A percentile compares a stretch with the other conserved stretches of the same genome.
Conservation (phyloP, 2,113 vertebrate species). For the Mustelus asterias region DNA sequence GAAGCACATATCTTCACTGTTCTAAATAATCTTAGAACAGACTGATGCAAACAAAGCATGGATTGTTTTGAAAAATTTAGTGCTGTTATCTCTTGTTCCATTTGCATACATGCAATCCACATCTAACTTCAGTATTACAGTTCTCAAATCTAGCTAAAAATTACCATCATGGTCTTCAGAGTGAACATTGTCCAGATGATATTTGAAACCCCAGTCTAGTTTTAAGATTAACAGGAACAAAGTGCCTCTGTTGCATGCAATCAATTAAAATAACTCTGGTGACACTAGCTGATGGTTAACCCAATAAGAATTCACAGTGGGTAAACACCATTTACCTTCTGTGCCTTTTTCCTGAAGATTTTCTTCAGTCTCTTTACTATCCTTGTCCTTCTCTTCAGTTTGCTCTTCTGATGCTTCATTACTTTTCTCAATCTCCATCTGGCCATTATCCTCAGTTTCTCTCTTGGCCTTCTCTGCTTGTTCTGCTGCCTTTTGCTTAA, state of each 20-base stretch:
- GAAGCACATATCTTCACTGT: neutral
- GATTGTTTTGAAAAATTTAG: neutral
- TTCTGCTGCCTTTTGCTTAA: slow-evolving; percentile 59
- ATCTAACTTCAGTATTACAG: neutral
- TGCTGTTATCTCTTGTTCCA: neutral
- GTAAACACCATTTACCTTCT: slow-evolving; percentile 57
- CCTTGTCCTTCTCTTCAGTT: slow-evolving; percentile 53
- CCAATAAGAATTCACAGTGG: neutral
- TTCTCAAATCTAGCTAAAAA: neutral
- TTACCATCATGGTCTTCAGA: neutral
- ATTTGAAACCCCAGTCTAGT: neutral
- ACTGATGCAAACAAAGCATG: neutral
- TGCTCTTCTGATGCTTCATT: slow-evolving; percentile 50
- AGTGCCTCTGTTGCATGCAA: neutral
- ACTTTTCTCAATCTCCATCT: slow-evolving; percentile 51
- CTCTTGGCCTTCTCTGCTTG: slow-evolving; percentile 62
- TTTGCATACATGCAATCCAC: neutral
- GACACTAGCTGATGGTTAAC: neutral
- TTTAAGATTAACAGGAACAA: neutral
- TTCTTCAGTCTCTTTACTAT: slow-evolving; percentile 51
- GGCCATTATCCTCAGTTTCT: slow-evolving; percentile 58
- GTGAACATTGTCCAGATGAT: neutral
- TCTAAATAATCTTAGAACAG: neutral
- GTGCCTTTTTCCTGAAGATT: slow-evolving; percentile 52
- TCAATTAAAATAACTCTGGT: neutral